Base-by-base conservation (phyloP, 1,140 invertebrate genomes). In the Matsumurasca onukii region DNA sequence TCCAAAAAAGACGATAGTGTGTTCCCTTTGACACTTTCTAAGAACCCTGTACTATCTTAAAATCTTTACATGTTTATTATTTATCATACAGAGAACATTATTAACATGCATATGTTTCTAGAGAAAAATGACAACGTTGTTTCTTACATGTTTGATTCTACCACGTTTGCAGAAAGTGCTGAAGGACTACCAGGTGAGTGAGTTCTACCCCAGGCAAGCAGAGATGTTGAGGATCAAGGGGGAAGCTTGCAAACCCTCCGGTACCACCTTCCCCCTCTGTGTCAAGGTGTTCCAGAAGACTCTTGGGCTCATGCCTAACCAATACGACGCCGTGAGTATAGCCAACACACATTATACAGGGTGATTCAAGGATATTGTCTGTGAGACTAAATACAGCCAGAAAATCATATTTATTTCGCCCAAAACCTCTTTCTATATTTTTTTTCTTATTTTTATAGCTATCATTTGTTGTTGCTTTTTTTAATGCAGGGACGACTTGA, bases 161-260 rank as follows among this genome's bases (percentile, higher is more conserved):
- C 17, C 5, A 39, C 34, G 5, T 13, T 5, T 52, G 49, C 25
- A 59, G 55, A 25, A 27, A 3, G 3, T 59, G 55, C 25, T 59
- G 25, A 59, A 59, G 55, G 55, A 59, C 24, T 59, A 59, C 25
- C 55, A 59, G 25, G 55, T 59, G 25, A 27, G 55, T 2, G 55
- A 59, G 55, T 59, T 59, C 25, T 59, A 59, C 55, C 55, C 55
- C n/a, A 22, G 55, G 3, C 55, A 59, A 27, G 55, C 55, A n/a
- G 55, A 59, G 5, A 59, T 59, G 55, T 27, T 59, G 22, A 22
- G 24, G 55, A 24, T 59, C 5, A 59, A 59, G 25, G 55, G 30
- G 25, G 55, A 59, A 29, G 55, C 55, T 29, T 59, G 55, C 25
- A 27, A 13, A 5, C 22, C 55, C 2, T 22, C 55, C 2, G 22